Evolutionary conservation across 2,888 invertebrate genomes (phyloP), one percentile per base, ranked within the genome.

Genomic region (Lampropteryx suffumata): DNA sequence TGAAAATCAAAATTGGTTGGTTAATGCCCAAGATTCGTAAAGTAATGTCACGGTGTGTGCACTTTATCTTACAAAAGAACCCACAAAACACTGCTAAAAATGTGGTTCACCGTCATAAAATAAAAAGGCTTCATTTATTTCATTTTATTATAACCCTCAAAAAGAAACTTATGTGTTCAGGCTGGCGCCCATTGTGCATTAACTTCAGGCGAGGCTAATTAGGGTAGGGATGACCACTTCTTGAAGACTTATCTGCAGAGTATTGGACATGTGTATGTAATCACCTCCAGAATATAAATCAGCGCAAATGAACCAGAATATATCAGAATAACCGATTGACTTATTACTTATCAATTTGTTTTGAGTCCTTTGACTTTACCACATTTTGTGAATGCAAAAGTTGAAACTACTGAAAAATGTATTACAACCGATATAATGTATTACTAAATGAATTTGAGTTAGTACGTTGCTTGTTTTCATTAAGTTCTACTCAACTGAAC

Each of bases 211-310:
- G 8, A n/a, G 28, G 12, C 48, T 50, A 48, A 55, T 51, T 55
- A 12, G 41, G 44, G 55, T 46, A 46, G 28, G 29, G 48, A 45
- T 55, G 48, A 44, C 51, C 50, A 44, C 55, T 55, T 48, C 52
- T 53, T 48, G 33, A 34, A 42, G 47, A 43, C 34, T 36, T 27
- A 41, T 59, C 73, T 73, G 73, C 54, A 48, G 36, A 33, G 62
- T 55, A 73, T 70, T 51, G 62, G 57, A 56, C 67, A 51, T 63
- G 62, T 72, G 73, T 60, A 63, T 51, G 50, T 72, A 65, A 73
- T 71, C 64, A 64, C 62, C 34, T 36, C 26, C 8, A 40, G 34
- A 33, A 36, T 50, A 45, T 35, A 27, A 37, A 33, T 13, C 10
- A 34, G 14, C 12, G 39, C 27, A 14, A 29, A 34, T 11, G n/a